Base-by-base conservation (phyloP, 2,113 vertebrate species). In the Ailurus styani region DNA sequence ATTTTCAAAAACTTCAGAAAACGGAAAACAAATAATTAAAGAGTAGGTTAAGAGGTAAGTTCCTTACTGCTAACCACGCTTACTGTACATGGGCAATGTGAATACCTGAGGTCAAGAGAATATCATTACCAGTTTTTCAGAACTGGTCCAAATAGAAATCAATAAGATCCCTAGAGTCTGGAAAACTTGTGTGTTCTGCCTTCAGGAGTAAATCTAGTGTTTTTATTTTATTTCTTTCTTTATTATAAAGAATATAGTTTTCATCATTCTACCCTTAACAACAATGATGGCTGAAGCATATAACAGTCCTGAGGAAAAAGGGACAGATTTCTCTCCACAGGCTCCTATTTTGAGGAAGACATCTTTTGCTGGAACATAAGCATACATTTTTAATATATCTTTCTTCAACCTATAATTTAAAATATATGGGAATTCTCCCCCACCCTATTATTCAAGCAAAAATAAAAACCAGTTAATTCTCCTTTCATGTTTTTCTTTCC, bases 151-250 rank as follows among this genome's bases (percentile, higher is more conserved):
- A 78, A 83, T 37, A 82, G 2, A 90, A 97, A 91, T 84, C 52
- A 94, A 21, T 10, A 79, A 64, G 27, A 45, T 34, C 60, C 68
- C 15, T 96, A 31, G 21, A 68, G 68, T 84, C 47, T 90, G 60
- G 40, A 87, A 84, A 96, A 83, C 6, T 31, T 57, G n/a, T 85
- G 2, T 78, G 27, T 60, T 82, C 40, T 73, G 2, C 78, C 54
- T 86, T 3, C 11, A 70, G 21, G 27, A 75, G 21, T 57, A 73
- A 79, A 57, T 57, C 29, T 34, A 68, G 8, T 45, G 54, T 84
- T 88, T 91, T 45, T 18, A 2, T 50, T 95, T 82, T 75, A 81
- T 64, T 87, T 93, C 31, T 79, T n/a, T 78, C n/a, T 84, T 97
- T 27, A 81, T 68, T 83, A 84, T 83, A 60, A 57, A 70, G 21